A percentile compares a stretch with the other conserved stretches of the same genome.
These are phyloP conservation scores for Melanaphis sacchari DNA, from an alignment of 1,140 invertebrate species.

Conservation along the genomic window DNA sequence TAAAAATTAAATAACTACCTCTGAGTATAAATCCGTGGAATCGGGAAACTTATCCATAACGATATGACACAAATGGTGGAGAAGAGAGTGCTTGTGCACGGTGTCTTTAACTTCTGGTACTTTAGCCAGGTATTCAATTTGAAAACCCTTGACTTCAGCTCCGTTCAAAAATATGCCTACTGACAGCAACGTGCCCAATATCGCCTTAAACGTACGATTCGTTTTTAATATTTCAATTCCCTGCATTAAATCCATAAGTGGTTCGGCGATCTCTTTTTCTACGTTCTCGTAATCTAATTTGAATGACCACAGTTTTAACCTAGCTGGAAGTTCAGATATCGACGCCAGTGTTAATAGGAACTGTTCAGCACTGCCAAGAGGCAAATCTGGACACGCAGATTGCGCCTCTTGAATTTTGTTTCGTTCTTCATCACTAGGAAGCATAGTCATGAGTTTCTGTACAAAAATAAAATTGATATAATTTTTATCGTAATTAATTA, in stretches of 20 bases:
- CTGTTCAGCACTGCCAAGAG: constrained; percentile 96
- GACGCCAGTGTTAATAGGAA: constrained; percentile 95
- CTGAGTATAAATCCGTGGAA: constrained; percentile 94
- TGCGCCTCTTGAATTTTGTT: constrained; percentile 95
- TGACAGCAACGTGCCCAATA: constrained; percentile 90
- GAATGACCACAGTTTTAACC: constrained; percentile 97
- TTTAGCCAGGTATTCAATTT: constrained; percentile 96
- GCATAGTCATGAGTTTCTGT: constrained; percentile 94
- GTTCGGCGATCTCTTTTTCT: constrained; percentile 97
- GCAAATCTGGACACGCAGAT: constrained; percentile 91
- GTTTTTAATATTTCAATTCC: constrained; percentile 88
- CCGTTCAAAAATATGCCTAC: constrained; percentile 98
- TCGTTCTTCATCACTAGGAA: constrained; percentile 96
- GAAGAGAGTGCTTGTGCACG: constrained; percentile 95
- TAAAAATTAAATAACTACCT: constrained; percentile 69
- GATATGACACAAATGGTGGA: constrained; percentile 97
- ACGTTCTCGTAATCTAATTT: constrained; percentile 97
- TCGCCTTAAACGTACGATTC: constrained; percentile 94
- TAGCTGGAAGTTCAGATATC: constrained; percentile 92
- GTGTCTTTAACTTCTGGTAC: constrained; percentile 99
- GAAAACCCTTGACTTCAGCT: constrained; percentile 92
- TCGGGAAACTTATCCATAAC: constrained; percentile 96
- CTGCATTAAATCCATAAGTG: constrained; percentile 97
- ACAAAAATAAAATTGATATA: constrained; percentile 48
- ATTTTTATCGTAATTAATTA: too few relatives aligned